phyloP scores from a whole-genome alignment of 2,888 invertebrate species.

The Scaptomyza reducta region DNA sequence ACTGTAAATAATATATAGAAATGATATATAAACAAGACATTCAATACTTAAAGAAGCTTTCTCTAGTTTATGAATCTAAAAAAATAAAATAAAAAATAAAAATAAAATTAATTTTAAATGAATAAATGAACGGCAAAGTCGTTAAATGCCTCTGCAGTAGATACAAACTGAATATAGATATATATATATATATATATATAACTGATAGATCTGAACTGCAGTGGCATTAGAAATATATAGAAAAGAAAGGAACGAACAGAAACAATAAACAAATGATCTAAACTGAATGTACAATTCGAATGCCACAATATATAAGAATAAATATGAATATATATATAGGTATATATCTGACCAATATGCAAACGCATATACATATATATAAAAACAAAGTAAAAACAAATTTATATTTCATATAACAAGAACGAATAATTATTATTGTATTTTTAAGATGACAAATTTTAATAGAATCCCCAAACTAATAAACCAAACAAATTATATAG shows the following conservation, averaged over 20 bases:
- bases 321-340: conserved; percentile 29
- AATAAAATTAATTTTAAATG: conserved; percentile 19
- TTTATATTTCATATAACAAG: conserved; percentile 25
- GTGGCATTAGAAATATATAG: not conserved
- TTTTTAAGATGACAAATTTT: conserved; percentile 55
- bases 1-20: conserved; percentile 56
- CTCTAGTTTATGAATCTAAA: conserved; percentile 12
- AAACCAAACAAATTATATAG: conserved; percentile 18
- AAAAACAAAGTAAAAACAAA: not conserved
- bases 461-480: conserved; percentile 38
- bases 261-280: conserved; percentile 55
- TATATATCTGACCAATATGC: conserved; percentile 72
- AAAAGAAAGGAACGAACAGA: not conserved
- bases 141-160: conserved; percentile 25
- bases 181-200: not conserved
- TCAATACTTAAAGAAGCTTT: conserved; percentile 16
- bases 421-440: conserved; percentile 27
- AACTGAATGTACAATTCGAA: conserved; percentile 73
- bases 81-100: conserved; percentile 18
- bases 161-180: not conserved
- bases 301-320: conserved; percentile 73
- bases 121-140: conserved; percentile 20
- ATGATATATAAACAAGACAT: not conserved
- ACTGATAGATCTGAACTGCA: conserved; percentile 2
- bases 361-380: conserved; percentile 39